phyloP scores from a whole-genome alignment of 2,797 vertebrate genomes.

The Mareca strepera region DNA sequence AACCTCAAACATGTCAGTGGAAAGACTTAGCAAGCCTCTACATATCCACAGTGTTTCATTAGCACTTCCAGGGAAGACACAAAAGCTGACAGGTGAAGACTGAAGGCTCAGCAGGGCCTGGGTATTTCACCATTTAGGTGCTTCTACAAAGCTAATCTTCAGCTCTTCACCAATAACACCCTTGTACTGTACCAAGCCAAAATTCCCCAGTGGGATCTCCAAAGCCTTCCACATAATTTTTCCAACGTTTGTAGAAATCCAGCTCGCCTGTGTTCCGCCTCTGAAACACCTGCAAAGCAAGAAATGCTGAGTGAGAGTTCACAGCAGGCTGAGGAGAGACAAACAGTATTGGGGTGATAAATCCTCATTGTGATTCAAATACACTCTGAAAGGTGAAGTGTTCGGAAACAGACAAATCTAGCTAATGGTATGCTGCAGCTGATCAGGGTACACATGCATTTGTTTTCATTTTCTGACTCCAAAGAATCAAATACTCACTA shows the following conservation, averaged over 20 bases:
- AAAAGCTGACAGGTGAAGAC: background rate
- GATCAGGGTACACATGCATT: background rate
- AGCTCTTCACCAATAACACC: background rate
- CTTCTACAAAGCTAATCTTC: background rate
- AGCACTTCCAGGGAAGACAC: background rate
- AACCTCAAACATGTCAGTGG: background rate
- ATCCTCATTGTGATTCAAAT: background rate
- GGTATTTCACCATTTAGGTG: background rate
- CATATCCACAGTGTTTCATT: background rate
- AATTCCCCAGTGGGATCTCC: constrained; percentile 89
- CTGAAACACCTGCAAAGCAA: constrained; percentile 85
- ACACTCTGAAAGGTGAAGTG: background rate
- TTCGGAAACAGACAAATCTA: background rate
- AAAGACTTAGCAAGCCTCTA: background rate
- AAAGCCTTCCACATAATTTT: constrained; percentile 88
- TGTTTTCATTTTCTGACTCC: background rate
- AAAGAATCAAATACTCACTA: background rate
- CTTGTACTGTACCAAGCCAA: constrained; percentile 84
- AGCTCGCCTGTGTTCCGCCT: constrained; percentile 83
- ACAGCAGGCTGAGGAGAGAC: background rate
- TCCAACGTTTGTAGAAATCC: constrained; percentile 92
- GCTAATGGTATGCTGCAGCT: background rate
- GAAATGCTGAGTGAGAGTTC: background rate
- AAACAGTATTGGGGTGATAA: background rate
- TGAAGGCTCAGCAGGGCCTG: background rate